phyloP scores from a whole-genome alignment of 1,140 invertebrate genomes.

The Ceratitis capitata region DNA sequence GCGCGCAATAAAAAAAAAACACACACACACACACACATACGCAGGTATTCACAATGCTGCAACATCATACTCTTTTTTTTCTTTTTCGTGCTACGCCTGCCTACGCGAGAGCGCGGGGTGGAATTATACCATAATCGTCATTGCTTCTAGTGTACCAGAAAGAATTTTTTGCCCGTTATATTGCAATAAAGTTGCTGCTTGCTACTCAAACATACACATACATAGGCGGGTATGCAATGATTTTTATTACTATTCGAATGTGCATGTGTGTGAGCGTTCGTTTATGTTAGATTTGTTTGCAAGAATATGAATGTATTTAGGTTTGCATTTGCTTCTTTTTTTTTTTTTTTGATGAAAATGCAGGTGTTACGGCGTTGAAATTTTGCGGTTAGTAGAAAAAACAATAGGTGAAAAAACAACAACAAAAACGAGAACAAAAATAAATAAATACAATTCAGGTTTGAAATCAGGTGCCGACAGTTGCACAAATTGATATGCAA shows the following conservation, averaged over 20 bases:
- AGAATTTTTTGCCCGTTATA: slow-evolving; percentile 20
- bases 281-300: background rate
- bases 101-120: background rate
- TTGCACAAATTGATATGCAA: slow-evolving; percentile 15
- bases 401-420: too few relatives aligned
- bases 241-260: background rate
- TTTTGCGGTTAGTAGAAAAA: too few relatives aligned
- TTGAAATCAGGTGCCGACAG: background rate
- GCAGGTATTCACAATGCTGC: background rate
- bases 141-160: background rate
- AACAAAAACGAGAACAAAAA: background rate
- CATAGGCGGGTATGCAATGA: background rate
- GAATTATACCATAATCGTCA: background rate
- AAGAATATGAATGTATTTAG: background rate
- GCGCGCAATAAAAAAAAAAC: background rate
- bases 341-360: slow-evolving; percentile 8
- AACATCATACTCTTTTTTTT: background rate
- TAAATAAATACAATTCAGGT: background rate
- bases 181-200: background rate
- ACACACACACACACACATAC: background rate
- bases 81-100: background rate
- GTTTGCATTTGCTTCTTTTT: too few relatives aligned
- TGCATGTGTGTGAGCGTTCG: background rate
- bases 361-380: background rate
- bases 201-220: background rate